Base-by-base conservation (phyloP, 2,888 invertebrate species). In the Sarcophaga caerulescens region DNA sequence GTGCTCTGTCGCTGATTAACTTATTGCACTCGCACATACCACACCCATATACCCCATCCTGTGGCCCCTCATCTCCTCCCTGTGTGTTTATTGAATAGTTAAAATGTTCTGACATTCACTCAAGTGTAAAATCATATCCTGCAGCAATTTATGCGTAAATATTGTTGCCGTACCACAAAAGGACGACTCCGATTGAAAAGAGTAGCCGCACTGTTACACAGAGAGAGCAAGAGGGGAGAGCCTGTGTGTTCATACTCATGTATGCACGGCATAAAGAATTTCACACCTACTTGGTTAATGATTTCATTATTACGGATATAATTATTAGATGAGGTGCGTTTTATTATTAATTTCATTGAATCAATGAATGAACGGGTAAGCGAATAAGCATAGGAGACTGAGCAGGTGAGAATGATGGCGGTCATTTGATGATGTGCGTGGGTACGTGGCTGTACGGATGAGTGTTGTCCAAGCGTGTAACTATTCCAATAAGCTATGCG, bases 101-200 rank as follows among this genome's bases (percentile, higher is more conserved):
- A 84, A 86, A 86, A 81, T 86, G 74, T 86, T 86, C 83, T 84
- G 83, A 81, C 69, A 83, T 86, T 86, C 81, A 86, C 19, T 86
- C 77, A 86, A 81, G 85, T 84, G 85, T 84, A 84, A 84, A 84
- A 84, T 86, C 44, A 69, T 84, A 84, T 88, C 88, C 88, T 85
- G 84, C 81, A 80, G 88, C 87, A 84, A 88, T 88, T 88, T 88
- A 81, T 85, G 85, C 83, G 85, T 86, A 86, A 86, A 86, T 81
- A 86, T 85, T 85, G 57, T 35, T 77, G 47, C 71, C 52, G 14
- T 14, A 52, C 52, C 52, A 52, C 12, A 35, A 35, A 35, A 35
- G 10, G 8, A 35, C 12, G 14, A 14, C 52, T 14, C 52, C 52
- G 44, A 14, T 12, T 47, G 19, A n/a, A 17, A 12, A 52, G 17